Conservation (phyloP, 2,113 vertebrate species). For the Lucifuga dentata region DNA sequence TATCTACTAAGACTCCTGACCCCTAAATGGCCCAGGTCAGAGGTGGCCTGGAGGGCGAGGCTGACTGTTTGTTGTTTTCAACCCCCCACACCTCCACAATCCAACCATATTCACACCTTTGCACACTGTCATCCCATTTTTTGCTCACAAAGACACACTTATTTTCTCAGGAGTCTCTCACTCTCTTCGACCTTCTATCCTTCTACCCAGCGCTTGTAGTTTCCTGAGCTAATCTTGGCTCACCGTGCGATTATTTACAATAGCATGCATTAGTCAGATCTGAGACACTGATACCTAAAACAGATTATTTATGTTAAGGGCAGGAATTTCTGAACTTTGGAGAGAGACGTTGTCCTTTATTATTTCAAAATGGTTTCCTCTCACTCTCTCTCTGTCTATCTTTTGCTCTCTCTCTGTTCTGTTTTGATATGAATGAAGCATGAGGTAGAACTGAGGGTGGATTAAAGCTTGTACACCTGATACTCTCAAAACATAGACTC, state of each 20-base stretch:
- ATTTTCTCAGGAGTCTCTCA: constrained; percentile 32
- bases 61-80: constrained; percentile 56
- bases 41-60: constrained; percentile 73
- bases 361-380: constrained; percentile 50
- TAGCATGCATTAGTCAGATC: constrained; percentile 72
- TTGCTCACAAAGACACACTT: constrained; percentile 10
- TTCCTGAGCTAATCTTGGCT: constrained; percentile 23
- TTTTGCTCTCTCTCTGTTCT: background rate
- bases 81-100: constrained; percentile 1
- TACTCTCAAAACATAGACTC: constrained; percentile 78
- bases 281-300: constrained; percentile 56
- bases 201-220: constrained; percentile 27
- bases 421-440: constrained; percentile 54
- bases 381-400: constrained; percentile 48
- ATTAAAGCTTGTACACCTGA: constrained; percentile 76
- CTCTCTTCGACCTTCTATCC: background rate
- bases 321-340: constrained; percentile 49
- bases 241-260: constrained; percentile 61
- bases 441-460: constrained; percentile 45
- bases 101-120: constrained; percentile 24
- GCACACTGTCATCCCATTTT: constrained; percentile 12
- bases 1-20: constrained; percentile 78
- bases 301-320: constrained; percentile 72
- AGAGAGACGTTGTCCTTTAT: constrained; percentile 56
- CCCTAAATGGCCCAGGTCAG: constrained; percentile 77